phyloP scores from a whole-genome alignment of 2,113 vertebrate genomes.

The Eurypyga helias region DNA sequence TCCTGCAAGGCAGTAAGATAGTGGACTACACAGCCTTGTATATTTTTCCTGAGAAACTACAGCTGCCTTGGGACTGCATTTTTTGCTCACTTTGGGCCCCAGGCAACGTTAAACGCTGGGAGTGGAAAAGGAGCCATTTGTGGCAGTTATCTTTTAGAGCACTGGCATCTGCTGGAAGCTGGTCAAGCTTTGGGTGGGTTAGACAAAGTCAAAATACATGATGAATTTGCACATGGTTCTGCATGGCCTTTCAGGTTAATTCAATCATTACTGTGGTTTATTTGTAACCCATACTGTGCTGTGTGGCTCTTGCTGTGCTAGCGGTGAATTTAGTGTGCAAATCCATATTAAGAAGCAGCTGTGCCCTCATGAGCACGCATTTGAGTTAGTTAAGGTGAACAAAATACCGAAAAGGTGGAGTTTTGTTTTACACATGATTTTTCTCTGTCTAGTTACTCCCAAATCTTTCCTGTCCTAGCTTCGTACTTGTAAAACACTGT shows the following conservation, averaged over 20 bases:
- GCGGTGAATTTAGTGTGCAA: background rate
- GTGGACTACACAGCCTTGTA: constrained; percentile 14
- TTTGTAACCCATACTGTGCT: background rate
- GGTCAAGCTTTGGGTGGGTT: background rate
- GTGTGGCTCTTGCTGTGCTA: background rate
- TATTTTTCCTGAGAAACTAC: constrained; percentile 27
- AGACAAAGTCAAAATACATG: background rate
- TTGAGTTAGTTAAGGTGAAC: background rate
- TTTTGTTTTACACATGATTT: background rate
- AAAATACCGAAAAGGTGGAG: background rate
- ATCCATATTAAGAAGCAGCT: background rate
- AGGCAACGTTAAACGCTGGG: background rate
- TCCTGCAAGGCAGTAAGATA: constrained; percentile 12
- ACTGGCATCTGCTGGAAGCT: background rate
- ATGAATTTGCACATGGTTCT: background rate
- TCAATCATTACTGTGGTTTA: background rate
- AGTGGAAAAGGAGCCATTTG: constrained; percentile 35
- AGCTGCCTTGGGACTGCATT: constrained; percentile 40
- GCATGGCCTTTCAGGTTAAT: background rate
- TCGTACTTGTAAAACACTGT: background rate
- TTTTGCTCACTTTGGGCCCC: constrained; percentile 16
- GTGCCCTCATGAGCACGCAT: background rate
- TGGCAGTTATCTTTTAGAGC: background rate
- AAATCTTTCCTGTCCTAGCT: background rate
- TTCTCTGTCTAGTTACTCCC: background rate